A percentile compares a stretch with the other conserved stretches of the same genome.
Evolutionary conservation across 2,797 vertebrate genomes (phyloP).

Genomic region (Rhinichthys osculus): DNA sequence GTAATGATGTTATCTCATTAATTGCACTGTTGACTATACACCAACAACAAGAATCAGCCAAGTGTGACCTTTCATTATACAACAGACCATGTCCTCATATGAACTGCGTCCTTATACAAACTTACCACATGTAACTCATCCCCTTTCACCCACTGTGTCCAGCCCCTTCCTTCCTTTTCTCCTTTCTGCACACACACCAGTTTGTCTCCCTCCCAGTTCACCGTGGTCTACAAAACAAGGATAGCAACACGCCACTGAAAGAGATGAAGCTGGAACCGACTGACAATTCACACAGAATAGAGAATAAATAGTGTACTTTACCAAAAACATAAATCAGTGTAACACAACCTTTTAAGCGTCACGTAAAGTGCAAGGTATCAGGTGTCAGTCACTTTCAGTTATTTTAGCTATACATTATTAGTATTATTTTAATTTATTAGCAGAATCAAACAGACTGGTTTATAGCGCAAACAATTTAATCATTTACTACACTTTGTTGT

Average conservation of each 20-base stretch:
- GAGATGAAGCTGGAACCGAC: not conserved
- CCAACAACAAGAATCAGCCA: not conserved
- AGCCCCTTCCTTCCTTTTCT: conserved; percentile 92
- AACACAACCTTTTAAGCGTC: not conserved
- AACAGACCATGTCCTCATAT: conserved; percentile 1
- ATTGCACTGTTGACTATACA: conserved; percentile 2
- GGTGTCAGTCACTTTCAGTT: not conserved
- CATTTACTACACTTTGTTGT: no score
- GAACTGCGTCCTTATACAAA: not conserved
- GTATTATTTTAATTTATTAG: not conserved
- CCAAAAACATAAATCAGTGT: not conserved
- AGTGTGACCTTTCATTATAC: conserved; percentile 20
- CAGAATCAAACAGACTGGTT: not conserved
- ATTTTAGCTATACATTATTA: not conserved
- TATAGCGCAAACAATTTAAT: not conserved
- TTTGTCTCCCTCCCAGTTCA: conserved; percentile 92
- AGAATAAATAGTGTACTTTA: not conserved
- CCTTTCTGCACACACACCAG: conserved; percentile 94
- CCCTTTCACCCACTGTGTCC: conserved; percentile 95
- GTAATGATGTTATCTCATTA: not conserved
- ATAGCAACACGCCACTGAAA: not conserved
- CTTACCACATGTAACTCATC: conserved; percentile 92
- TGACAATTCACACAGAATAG: not conserved
- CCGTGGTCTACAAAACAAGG: conserved; percentile 80
- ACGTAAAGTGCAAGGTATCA: not conserved